These are phyloP conservation scores for Pantherophis alleghaniensis DNA, from an alignment of 2,797 vertebrate genomes.

Conservation along the genomic window DNA sequence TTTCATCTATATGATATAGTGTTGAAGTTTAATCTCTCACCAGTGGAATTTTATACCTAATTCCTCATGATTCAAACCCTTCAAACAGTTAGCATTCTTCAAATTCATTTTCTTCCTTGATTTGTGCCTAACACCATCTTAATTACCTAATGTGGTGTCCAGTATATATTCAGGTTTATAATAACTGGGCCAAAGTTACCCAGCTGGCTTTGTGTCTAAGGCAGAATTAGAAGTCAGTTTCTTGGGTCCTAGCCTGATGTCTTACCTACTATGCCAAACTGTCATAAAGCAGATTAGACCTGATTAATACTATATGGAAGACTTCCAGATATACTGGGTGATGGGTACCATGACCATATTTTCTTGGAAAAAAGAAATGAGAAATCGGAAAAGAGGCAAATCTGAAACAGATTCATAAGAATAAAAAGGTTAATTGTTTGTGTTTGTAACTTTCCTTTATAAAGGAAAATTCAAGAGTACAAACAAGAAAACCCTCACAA, in stretches of 20 bases:
- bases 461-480: not conserved
- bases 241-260: not conserved
- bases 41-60: slow-evolving; percentile 41
- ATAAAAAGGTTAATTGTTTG: not conserved
- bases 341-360: not conserved
- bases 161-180: slow-evolving; percentile 18
- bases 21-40: slow-evolving; percentile 47
- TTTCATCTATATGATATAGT: slow-evolving; percentile 25
- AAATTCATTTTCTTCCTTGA: not conserved
- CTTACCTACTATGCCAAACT: not conserved
- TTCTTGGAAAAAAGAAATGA: not conserved
- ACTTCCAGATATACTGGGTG: not conserved
- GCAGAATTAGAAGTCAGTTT: not conserved
- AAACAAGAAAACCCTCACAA: not conserved
- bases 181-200: not conserved
- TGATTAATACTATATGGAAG: not conserved
- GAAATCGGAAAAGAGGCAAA: not conserved
- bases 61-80: not conserved
- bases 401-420: not conserved
- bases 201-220: not conserved
- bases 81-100: not conserved
- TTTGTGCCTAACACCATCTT: not conserved
- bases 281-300: not conserved
- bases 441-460: not conserved
- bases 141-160: not conserved